These are phyloP conservation scores for Lagorchestes hirsutus DNA, from an alignment of 2,797 vertebrate species.

Conservation along the genomic window DNA sequence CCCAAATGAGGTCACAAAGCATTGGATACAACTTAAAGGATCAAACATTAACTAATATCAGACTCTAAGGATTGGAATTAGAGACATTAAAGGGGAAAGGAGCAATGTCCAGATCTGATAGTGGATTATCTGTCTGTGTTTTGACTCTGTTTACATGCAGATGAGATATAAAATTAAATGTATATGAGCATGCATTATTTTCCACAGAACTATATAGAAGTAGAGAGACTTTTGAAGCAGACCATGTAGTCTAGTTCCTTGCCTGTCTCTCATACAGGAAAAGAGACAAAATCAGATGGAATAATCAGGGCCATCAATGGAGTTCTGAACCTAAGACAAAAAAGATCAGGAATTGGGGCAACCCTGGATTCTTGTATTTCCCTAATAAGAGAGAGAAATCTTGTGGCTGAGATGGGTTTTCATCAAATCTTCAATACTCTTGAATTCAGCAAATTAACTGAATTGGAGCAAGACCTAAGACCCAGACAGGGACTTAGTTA, in stretches of 20 bases:
- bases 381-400: slow-evolving; percentile 19
- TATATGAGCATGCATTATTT: not conserved
- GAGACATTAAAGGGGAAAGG: not conserved
- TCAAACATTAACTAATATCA: not conserved
- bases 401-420: not conserved
- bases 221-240: not conserved
- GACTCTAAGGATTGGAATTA: not conserved
- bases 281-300: not conserved
- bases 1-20: not conserved
- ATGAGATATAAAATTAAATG: not conserved
- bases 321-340: not conserved
- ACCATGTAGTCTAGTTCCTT: not conserved
- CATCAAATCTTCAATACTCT: not conserved
- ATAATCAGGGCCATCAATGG: not conserved
- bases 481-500: not conserved
- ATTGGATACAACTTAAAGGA: not conserved
- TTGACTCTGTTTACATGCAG: not conserved
- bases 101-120: not conserved
- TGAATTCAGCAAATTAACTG: not conserved
- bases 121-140: not conserved
- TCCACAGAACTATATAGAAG: not conserved
- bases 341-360: not conserved
- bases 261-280: not conserved
- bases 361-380: slow-evolving; percentile 8
- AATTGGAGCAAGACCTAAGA: not conserved